Conservation (phyloP, 1,140 invertebrate species). For the Drosophila sucinea region DNA sequence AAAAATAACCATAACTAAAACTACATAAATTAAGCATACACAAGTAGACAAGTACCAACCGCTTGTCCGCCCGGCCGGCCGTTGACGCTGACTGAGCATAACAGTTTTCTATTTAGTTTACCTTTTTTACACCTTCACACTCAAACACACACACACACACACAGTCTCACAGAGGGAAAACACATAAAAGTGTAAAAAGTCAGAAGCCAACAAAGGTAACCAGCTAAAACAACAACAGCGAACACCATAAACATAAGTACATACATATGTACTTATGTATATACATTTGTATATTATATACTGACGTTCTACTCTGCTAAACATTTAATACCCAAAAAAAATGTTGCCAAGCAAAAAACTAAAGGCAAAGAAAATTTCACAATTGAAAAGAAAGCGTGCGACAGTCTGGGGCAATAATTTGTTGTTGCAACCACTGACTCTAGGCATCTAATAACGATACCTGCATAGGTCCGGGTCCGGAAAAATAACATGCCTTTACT, state of each 20-base stretch:
- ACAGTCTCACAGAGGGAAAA: conserved; percentile 39
- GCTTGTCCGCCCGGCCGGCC: conserved; percentile 29
- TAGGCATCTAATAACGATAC: neutral
- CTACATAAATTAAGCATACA: conserved; percentile 66
- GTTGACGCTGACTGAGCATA: conserved; percentile 75
- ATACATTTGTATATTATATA: conserved; percentile 23
- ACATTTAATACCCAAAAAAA: conserved; percentile 51
- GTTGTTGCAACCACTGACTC: conserved; percentile 22
- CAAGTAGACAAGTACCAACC: conserved; percentile 15
- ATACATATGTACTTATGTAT: conserved; percentile 12
- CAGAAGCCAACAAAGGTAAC: conserved; percentile 74
- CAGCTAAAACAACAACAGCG: conserved; percentile 62
- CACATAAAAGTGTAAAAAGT: conserved; percentile 71
- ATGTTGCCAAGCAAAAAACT: conserved; percentile 36
- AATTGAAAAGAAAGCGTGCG: conserved; percentile 75
- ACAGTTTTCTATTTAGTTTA: conserved; percentile 74
- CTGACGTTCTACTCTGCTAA: conserved; percentile 59
- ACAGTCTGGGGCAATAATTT: conserved; percentile 20
- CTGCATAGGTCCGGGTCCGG: neutral
- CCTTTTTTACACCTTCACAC: conserved; percentile 78
- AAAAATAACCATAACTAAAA: conserved; percentile 28
- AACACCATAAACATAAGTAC: conserved; percentile 37
- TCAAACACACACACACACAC: conserved; percentile 44
- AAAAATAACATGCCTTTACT: neutral
- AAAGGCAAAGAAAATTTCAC: conserved; percentile 45